A percentile compares a stretch with the other conserved stretches of the same genome.
Evolutionary conservation across 2,888 invertebrate species (phyloP).

Genomic region (Priocnemis perturbator): DNA sequence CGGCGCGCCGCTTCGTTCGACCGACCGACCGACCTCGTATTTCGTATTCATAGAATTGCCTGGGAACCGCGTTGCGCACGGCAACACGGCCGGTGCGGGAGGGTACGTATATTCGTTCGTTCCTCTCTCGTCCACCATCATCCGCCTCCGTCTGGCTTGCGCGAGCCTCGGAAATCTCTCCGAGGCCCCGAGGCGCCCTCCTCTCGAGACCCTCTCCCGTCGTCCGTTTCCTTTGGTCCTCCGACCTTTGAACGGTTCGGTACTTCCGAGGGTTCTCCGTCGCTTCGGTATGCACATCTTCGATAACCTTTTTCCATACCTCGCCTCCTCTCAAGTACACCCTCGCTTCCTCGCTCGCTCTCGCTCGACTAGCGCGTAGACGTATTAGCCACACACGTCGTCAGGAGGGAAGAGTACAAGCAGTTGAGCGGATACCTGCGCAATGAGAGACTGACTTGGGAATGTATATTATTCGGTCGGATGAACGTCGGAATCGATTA

Average conservation of each 20-base stretch:
- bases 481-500: no score
- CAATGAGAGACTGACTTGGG: no score
- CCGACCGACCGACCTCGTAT: conserved; percentile 65
- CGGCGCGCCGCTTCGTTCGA: conserved; percentile 41
- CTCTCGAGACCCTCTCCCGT: background rate
- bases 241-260: conserved; percentile 31
- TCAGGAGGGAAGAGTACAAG: no score
- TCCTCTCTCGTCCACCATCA: conserved; percentile 21
- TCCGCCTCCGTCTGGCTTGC: no score
- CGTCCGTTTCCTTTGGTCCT: conserved; percentile 32
- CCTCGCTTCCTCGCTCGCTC: no score
- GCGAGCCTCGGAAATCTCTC: background rate
- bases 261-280: conserved; percentile 18
- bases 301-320: background rate
- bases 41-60: conserved; percentile 72
- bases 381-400: no score
- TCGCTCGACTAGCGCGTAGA: no score
- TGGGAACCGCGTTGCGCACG: conserved; percentile 49
- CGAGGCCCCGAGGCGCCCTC: background rate
- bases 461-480: no score
- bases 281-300: no score
- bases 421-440: no score
- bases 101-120: conserved; percentile 34
- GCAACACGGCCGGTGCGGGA: conserved; percentile 11
- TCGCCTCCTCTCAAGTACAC: conserved; percentile 9